Percentiles rank a stretch among this genome's conserved stretches.
These are phyloP conservation scores for Maniola hyperantus DNA, from an alignment of 2,888 invertebrate species.

Conservation along the genomic window DNA sequence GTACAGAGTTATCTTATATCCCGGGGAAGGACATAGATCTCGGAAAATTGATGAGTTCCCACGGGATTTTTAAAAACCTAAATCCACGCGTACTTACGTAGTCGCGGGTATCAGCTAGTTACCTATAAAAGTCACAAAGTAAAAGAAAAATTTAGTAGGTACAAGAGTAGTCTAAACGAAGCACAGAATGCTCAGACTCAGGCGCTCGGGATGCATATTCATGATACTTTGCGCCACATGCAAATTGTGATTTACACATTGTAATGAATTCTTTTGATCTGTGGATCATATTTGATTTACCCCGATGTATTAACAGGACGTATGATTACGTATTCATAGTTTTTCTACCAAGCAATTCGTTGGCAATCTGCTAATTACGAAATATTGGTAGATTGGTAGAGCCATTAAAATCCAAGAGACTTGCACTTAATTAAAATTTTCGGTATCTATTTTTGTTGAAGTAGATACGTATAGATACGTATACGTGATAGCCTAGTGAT, in stretches of 20 bases:
- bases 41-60: no score
- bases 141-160: no score
- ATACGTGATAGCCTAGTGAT: no score
- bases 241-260: conserved; percentile 82
- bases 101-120: no score
- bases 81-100: no score
- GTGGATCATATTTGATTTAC: conserved; percentile 82
- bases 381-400: not conserved
- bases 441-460: not conserved
- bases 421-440: not conserved
- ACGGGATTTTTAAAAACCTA: no score
- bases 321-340: conserved; percentile 79
- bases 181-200: conserved; percentile 72
- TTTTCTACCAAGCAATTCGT: conserved; percentile 45
- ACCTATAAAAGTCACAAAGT: no score
- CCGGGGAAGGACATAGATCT: no score
- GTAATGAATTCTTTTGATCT: conserved; percentile 84
- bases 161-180: conserved; percentile 55
- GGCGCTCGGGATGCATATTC: conserved; percentile 78
- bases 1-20: no score
- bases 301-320: conserved; percentile 76
- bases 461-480: not conserved
- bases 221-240: conserved; percentile 78
- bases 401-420: not conserved
- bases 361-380: conserved; percentile 11